These are phyloP conservation scores for Argyrosomus japonicus DNA, from an alignment of 2,113 vertebrate genomes.

Conservation along the genomic window DNA sequence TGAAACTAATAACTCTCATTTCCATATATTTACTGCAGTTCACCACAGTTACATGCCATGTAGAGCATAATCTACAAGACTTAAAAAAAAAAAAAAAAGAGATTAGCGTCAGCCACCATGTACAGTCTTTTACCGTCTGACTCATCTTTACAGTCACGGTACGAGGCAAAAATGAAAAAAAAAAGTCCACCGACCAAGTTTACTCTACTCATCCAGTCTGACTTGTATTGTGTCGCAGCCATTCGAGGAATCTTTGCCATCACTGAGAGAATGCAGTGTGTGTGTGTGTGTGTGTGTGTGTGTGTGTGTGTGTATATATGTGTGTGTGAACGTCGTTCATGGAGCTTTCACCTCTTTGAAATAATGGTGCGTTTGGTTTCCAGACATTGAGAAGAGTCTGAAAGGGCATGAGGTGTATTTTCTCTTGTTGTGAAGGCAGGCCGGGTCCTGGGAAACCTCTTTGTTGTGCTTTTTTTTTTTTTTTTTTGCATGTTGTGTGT, in stretches of 20 bases:
- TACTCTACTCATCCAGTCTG: neutral
- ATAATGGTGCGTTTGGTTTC: neutral
- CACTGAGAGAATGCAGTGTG: neutral
- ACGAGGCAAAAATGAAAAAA: slow-evolving; percentile 3
- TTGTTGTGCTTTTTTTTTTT: slow-evolving; percentile 78
- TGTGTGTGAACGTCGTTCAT: neutral
- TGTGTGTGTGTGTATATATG: neutral
- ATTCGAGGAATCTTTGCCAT: neutral
- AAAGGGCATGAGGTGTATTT: slow-evolving; percentile 32
- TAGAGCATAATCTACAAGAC: neutral
- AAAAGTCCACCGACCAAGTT: neutral
- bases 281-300: no score
- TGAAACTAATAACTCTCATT: neutral
- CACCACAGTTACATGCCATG: neutral
- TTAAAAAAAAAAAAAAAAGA: neutral
- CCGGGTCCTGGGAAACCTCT: slow-evolving; percentile 36
- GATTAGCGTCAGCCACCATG: slow-evolving; percentile 2
- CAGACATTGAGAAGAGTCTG: slow-evolving; percentile 34
- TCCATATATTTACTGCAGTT: neutral
- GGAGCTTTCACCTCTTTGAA: slow-evolving; percentile 6
- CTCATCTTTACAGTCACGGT: neutral
- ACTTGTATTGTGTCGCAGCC: neutral
- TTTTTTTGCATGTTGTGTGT: slow-evolving; percentile 72
- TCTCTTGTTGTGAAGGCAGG: slow-evolving; percentile 22
- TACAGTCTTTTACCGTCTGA: neutral